phyloP scores from a whole-genome alignment of 2,797 vertebrate species.

The Parambassis ranga region DNA sequence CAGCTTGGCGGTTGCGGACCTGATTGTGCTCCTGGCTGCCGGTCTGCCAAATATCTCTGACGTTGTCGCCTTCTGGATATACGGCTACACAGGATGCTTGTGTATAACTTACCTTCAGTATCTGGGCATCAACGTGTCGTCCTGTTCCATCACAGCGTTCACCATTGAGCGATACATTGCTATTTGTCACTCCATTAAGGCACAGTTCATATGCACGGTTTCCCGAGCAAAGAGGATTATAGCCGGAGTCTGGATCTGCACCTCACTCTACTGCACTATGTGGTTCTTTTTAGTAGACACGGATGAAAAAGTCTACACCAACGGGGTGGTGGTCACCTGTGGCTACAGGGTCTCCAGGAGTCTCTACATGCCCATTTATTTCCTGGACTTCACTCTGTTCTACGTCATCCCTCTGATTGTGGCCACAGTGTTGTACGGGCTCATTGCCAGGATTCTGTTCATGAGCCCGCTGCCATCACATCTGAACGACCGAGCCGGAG shows the following conservation, averaged over 20 bases:
- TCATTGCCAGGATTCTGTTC: conserved; percentile 87
- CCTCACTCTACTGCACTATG: conserved; percentile 87
- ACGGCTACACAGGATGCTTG: conserved; percentile 85
- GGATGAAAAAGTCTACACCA: conserved; percentile 78
- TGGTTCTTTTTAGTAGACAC: conserved; percentile 93
- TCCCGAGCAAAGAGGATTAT: conserved; percentile 88
- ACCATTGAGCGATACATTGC: conserved; percentile 89
- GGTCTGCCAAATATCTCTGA: conserved; percentile 88
- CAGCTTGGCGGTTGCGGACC: conserved; percentile 87
- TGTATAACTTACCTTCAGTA: conserved; percentile 93
- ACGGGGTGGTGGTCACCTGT: conserved; percentile 84
- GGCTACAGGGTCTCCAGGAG: conserved; percentile 86
- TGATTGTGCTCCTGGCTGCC: conserved; percentile 86
- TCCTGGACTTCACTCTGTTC: conserved; percentile 89
- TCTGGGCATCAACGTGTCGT: conserved; percentile 88
- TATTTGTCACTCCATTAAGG: conserved; percentile 88
- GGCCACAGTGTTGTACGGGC: conserved; percentile 82
- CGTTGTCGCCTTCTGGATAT: conserved; percentile 86
- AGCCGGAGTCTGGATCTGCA: conserved; percentile 86
- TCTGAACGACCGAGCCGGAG: conserved; percentile 68
- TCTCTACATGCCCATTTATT: conserved; percentile 90
- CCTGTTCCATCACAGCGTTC: conserved; percentile 89
- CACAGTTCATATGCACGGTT: conserved; percentile 87
- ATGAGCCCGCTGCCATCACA: conserved; percentile 77
- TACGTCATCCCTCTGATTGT: conserved; percentile 83